Conservation (phyloP, 1,140 invertebrate species). For the Linepithema humile region DNA sequence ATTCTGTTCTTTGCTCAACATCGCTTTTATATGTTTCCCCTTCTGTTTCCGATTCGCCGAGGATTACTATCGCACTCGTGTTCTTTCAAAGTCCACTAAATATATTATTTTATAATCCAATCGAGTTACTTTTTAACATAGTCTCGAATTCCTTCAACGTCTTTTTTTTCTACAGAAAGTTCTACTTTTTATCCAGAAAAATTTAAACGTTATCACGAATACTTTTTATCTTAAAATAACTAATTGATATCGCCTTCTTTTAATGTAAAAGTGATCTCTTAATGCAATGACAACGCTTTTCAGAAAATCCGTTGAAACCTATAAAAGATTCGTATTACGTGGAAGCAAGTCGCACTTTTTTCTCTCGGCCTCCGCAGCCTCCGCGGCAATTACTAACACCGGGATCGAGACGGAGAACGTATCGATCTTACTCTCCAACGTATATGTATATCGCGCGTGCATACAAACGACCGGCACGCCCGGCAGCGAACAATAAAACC, state of each 20-base stretch:
- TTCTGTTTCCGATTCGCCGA: not conserved
- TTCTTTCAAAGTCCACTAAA: slow-evolving; percentile 18
- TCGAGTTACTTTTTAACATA: slow-evolving; percentile 13
- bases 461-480: slow-evolving; percentile 47
- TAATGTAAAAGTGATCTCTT: slow-evolving; percentile 10
- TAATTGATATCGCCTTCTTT: not conserved
- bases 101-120: slow-evolving; percentile 23
- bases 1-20: slow-evolving; percentile 38
- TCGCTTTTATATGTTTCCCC: slow-evolving; percentile 24
- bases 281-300: not conserved
- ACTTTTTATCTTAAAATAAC: not conserved
- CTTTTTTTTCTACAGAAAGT: not conserved
- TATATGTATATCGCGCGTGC: slow-evolving; percentile 37
- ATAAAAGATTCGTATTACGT: slow-evolving; percentile 18
- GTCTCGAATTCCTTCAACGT: not conserved
- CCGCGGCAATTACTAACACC: slow-evolving; percentile 54
- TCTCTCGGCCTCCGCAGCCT: slow-evolving; percentile 41
- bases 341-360: not conserved
- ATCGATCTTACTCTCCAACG: slow-evolving; percentile 67
- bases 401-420: slow-evolving; percentile 48
- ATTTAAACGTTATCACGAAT: not conserved
- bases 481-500: slow-evolving; percentile 67
- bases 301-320: not conserved
- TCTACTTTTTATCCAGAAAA: not conserved
- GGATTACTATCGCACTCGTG: slow-evolving; percentile 38